Percentiles rank a stretch among this genome's conserved stretches.
These are phyloP conservation scores for Atrichornis clamosus DNA, from an alignment of 2,113 vertebrate genomes.

Conservation along the genomic window DNA sequence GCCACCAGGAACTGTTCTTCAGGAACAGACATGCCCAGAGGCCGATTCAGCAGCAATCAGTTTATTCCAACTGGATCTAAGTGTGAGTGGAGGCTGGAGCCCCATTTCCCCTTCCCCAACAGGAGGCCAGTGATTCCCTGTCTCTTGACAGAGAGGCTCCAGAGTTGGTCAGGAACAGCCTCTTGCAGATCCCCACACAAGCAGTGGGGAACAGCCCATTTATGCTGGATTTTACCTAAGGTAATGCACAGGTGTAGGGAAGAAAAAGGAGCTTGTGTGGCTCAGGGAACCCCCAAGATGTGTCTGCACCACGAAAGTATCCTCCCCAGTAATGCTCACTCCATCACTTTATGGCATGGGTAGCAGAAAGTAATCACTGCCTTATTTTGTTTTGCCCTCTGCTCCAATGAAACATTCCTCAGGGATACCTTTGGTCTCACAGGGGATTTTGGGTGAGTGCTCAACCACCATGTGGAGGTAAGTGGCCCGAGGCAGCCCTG, in stretches of 20 bases:
- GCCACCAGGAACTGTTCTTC: neutral
- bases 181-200: accelerated
- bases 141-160: neutral
- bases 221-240: neutral
- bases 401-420: neutral
- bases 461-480: neutral
- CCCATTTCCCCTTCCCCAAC: accelerated
- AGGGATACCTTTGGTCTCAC: neutral
- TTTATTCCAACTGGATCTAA: neutral
- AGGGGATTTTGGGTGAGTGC: neutral
- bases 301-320: neutral
- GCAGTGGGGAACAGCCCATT: neutral
- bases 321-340: accelerated
- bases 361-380: accelerated
- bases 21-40: neutral
- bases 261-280: neutral
- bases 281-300: neutral
- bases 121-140: accelerated
- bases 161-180: neutral
- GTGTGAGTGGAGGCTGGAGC: neutral
- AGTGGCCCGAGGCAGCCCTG: neutral
- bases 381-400: neutral
- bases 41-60: neutral
- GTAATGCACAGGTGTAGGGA: neutral
- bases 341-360: neutral